Conservation (phyloP, 2,113 vertebrate species). For the Setophaga coronata region DNA sequence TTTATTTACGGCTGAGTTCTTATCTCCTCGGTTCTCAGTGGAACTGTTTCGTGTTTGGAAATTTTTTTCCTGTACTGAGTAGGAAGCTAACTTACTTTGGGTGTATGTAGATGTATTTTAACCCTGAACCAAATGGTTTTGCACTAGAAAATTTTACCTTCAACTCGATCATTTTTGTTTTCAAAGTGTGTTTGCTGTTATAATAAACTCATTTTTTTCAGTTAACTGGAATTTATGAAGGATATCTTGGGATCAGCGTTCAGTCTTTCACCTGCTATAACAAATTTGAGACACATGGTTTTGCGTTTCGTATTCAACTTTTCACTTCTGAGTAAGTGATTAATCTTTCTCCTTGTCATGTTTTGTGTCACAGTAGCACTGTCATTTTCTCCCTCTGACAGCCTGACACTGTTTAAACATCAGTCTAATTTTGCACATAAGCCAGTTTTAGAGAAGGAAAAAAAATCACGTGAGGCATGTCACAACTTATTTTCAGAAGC, state of each 20-base stretch:
- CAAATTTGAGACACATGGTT: slow-evolving; percentile 20
- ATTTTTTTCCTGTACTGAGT: not conserved
- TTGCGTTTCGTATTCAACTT: slow-evolving; percentile 8
- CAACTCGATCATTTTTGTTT: not conserved
- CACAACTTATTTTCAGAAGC: slow-evolving; percentile 67
- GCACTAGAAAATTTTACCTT: not conserved
- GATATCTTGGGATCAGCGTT: not conserved
- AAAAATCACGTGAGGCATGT: slow-evolving; percentile 35
- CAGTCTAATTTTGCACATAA: slow-evolving; percentile 57
- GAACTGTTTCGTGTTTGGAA: not conserved
- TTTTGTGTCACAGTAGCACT: slow-evolving; percentile 47
- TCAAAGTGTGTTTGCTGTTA: not conserved
- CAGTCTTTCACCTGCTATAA: slow-evolving; percentile 16
- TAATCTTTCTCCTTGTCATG: slow-evolving; percentile 56
- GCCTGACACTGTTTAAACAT: slow-evolving; percentile 57
- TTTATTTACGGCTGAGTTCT: not conserved
- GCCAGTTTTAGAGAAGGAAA: not conserved
- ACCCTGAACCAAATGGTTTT: not conserved
- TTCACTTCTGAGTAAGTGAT: slow-evolving; percentile 13
- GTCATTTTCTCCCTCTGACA: slow-evolving; percentile 48
- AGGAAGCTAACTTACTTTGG: not conserved
- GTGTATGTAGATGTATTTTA: not conserved
- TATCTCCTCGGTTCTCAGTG: not conserved
- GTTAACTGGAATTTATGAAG: not conserved
- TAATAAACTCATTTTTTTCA: not conserved